Base-by-base conservation (phyloP, 2,797 vertebrate genomes). In the Hylomyscus alleni region DNA sequence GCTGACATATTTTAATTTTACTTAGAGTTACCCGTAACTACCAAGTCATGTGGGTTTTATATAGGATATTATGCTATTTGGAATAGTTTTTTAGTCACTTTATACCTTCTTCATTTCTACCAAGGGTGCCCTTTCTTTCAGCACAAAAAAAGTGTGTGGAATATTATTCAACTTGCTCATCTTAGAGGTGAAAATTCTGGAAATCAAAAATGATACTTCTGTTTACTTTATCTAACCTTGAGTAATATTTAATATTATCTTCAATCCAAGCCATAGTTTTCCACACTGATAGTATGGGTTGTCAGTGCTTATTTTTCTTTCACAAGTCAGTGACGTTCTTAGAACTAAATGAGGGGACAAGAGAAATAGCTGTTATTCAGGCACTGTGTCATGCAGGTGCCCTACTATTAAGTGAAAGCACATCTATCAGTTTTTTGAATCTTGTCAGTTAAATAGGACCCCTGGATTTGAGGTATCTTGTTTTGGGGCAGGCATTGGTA, bases 221-320 rank as follows among this genome's bases (percentile, higher is more conserved):
- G 15, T 54, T 92, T 92, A 58, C 82, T 90, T 95, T 92, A 91
- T 90, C 92, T 92, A 89, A 82, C 34, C 47, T 90, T 78, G 47
- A 94, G 56, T 96, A 89, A 90, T 29, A 15, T 44, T 84, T 83
- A 69, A 78, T 60, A 82, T 77, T 81, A 54, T 69, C 62, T 88
- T 89, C 29, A 90, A 69, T 72, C 52, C 3, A 88, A 88, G 34
- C 50, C 60, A 54, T 54, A n/a, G 24, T 90, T 86, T 91, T 89
- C 67, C 29, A 69, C 44, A 37, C 24, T 58, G 60, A 60, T 11
- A 22, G 24, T 52, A 69, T 13, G 54, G 40, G 17, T 89, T 69
- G 40, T 67, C 73, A 80, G 52, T 94, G 69, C 47, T 95, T 89
- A 54, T 40, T 86, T 92, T 93, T 92, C 52, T 84, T 95, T 94